phyloP scores from a whole-genome alignment of 1,140 invertebrate genomes.

The Drosophila aff. region DNA sequence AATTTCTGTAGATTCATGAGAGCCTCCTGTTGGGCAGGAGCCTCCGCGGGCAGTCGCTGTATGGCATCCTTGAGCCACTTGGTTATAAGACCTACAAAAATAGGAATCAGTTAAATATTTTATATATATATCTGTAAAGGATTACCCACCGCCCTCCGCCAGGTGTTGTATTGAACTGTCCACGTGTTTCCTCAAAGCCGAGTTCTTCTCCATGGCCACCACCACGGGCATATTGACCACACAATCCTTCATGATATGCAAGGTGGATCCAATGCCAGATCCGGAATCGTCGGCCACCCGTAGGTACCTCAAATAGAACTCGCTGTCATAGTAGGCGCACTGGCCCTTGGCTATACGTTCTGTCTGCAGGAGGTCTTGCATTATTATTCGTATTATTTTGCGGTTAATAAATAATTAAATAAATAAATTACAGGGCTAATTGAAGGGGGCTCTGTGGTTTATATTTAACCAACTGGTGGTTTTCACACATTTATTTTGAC shows the following conservation, averaged over 20 bases:
- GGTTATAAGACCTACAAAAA: slow-evolving; percentile 86
- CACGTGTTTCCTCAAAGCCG: slow-evolving; percentile 89
- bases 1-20: slow-evolving; percentile 91
- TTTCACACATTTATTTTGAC: background rate
- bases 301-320: slow-evolving; percentile 89
- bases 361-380: slow-evolving; percentile 39
- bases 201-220: slow-evolving; percentile 92
- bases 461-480: background rate
- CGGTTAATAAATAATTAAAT: slow-evolving; percentile 1
- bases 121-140: background rate
- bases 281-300: slow-evolving; percentile 87
- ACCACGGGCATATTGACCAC: slow-evolving; percentile 92
- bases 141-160: slow-evolving; percentile 88
- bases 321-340: slow-evolving; percentile 93
- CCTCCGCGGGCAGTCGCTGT: slow-evolving; percentile 85
- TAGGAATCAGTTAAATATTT: background rate
- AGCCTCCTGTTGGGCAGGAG: slow-evolving; percentile 87
- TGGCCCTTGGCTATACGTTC: slow-evolving; percentile 88
- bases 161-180: slow-evolving; percentile 89
- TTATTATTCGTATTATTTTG: background rate
- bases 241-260: slow-evolving; percentile 93
- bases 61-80: slow-evolving; percentile 93
- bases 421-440: background rate
- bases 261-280: slow-evolving; percentile 85
- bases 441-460: background rate